Evolutionary conservation across 2,888 invertebrate genomes (phyloP).

Genomic region (Sesamia inferens): DNA sequence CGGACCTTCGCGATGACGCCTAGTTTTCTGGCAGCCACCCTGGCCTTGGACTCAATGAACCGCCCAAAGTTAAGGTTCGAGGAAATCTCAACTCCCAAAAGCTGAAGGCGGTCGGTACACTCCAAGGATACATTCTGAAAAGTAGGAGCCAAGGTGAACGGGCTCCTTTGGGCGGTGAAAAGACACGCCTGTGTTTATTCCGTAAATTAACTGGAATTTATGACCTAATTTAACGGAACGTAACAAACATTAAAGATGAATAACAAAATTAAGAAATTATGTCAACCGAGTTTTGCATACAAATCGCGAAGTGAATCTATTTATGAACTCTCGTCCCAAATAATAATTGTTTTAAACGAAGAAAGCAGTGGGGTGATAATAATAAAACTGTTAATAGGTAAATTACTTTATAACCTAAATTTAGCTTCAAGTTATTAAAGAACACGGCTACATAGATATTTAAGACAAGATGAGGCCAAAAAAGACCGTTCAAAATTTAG

Average conservation of each 20-base stretch:
- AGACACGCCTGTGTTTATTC: no score
- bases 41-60: no score
- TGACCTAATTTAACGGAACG: conserved; percentile 27
- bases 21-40: no score
- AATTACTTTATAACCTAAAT: conserved; percentile 28
- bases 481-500: no score
- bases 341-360: conserved; percentile 57
- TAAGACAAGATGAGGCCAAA: neutral
- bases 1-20: no score
- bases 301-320: conserved; percentile 63
- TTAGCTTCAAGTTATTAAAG: neutral
- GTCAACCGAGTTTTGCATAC: conserved; percentile 58
- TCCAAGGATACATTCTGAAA: no score
- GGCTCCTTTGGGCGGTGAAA: no score
- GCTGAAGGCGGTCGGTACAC: no score
- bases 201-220: conserved; percentile 9
- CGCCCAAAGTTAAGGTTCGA: no score
- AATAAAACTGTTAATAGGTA: conserved; percentile 39
- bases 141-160: no score
- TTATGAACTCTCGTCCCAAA: conserved; percentile 51
- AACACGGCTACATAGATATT: neutral
- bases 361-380: conserved; percentile 36
- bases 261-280: conserved; percentile 57
- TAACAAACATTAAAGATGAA: conserved; percentile 52
- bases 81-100: no score